Evolutionary conservation across 2,888 invertebrate genomes (phyloP), one percentile per base, ranked within the genome.

Genomic region (Tenthredo scrophulariae): DNA sequence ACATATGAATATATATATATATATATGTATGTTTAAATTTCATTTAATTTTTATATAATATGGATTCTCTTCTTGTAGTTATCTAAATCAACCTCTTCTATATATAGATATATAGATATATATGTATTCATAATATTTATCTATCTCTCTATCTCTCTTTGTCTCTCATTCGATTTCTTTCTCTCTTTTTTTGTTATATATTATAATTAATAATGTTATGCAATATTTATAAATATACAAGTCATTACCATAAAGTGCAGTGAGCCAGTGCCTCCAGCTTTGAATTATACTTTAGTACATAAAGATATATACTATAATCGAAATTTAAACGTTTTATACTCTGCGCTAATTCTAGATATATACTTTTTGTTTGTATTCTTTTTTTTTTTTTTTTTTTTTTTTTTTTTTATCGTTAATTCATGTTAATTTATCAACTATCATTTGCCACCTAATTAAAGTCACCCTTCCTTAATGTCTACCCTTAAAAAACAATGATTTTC

Each of bases 141-240:
- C 26, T 62, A 9, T 62, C 22, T 62, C 62, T 62, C 62, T 62
- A 10, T 22, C 10, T 86, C 84, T 88, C 85, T 86, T 85, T 87
- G 84, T 89, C 85, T 88, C 85, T 88, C 86, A 87, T 85, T 89
- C 65, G 58, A 33, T 62, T 33, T 40, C 80, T 80, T 80, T 62
- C 80, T 80, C 80, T 80, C 62, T 37, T 80, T 80, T 40, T 80
- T 43, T 65, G 80, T 80, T 80, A 62, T 37, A 62, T 40, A 40
- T 77, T 29, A 62, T 54, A 77, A 86, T 90, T 89, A 90, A 89
- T 91, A 89, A 88, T 89, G 88, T 90, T 91, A 89, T 89, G 89
- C 88, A 87, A 90, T 92, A 93, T 93, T 92, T 92, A 93, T 93
- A 93, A 92, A 93, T 92, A 91, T 93, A 93, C 92, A 93, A 91